Evolutionary conservation across 2,888 invertebrate genomes (phyloP).

Genomic region (Luffia ferchaultella): DNA sequence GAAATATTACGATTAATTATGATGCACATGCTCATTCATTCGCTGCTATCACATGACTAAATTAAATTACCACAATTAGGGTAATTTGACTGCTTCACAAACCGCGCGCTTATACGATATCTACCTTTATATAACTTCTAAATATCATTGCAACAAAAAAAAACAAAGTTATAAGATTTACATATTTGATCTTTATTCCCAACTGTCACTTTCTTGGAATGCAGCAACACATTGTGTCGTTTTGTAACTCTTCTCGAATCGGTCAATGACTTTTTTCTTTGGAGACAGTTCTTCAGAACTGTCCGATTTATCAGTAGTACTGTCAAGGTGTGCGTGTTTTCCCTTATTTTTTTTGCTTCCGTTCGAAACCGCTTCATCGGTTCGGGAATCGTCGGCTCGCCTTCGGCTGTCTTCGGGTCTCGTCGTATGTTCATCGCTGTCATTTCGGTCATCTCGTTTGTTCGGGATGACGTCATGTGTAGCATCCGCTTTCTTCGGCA

Average conservation of each 20-base stretch:
- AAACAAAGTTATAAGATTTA: neutral
- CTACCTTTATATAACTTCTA: too few species aligned
- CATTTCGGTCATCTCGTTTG: neutral
- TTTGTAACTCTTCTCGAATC: slow-evolving; percentile 9
- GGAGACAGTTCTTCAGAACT: neutral
- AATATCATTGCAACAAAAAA: too few species aligned
- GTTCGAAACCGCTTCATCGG: slow-evolving; percentile 21
- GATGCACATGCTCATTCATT: too few species aligned
- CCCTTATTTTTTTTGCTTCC: slow-evolving; percentile 24
- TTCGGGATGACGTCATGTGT: slow-evolving; percentile 1
- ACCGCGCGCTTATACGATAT: too few species aligned
- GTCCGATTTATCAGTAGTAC: neutral
- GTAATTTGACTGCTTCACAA: too few species aligned
- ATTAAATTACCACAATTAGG: too few species aligned
- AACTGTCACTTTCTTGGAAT: slow-evolving; percentile 51
- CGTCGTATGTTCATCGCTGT: slow-evolving; percentile 18
- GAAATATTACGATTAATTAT: too few species aligned
- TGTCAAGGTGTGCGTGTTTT: slow-evolving; percentile 2
- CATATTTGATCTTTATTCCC: slow-evolving; percentile 31
- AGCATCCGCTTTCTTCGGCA: slow-evolving; percentile 31
- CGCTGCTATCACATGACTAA: too few species aligned
- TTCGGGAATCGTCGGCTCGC: slow-evolving; percentile 10
- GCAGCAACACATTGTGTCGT: slow-evolving; percentile 31
- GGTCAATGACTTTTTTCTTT: slow-evolving; percentile 16
- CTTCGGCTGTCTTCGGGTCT: slow-evolving; percentile 5